Evolutionary conservation across 2,888 invertebrate species (phyloP).

Genomic region (Ommatoiulus sabulosus): DNA sequence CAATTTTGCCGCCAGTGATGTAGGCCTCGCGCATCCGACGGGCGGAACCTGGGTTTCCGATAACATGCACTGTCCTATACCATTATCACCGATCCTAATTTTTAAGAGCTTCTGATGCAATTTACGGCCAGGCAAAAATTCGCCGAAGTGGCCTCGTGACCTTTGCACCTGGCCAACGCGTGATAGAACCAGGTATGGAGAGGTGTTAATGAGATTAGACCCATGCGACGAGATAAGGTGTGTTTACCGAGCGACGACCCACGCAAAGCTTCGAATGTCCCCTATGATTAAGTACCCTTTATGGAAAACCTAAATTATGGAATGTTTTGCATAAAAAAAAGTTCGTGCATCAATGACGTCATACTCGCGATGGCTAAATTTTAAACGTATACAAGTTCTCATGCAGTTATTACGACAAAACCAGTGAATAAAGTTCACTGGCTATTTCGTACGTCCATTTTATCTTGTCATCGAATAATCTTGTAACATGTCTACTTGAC

Average conservation of each 20-base stretch:
- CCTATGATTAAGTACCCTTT: no score
- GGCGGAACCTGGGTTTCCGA: neutral
- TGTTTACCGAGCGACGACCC: neutral
- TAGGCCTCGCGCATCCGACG: neutral
- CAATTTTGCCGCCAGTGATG: neutral
- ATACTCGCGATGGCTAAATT: no score
- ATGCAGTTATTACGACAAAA: no score
- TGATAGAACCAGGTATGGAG: neutral
- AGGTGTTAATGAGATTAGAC: neutral
- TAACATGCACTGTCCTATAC: slow-evolving; percentile 1
- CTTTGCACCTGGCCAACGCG: neutral
- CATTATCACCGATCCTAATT: neutral
- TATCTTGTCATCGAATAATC: no score
- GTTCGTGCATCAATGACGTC: no score
- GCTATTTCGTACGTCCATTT: no score
- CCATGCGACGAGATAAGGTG: neutral
- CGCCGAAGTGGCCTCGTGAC: neutral
- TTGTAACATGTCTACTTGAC: no score
- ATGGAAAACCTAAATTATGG: no score
- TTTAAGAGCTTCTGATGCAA: neutral
- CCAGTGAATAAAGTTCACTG: no score
- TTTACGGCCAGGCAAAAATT: slow-evolving; percentile 31
- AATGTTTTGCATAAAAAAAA: no score
- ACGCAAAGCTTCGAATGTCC: neutral
- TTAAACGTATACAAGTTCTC: no score